Base-by-base conservation (phyloP, 92 coral and sea anemone species). In the Parazoanthus swiftii region DNA sequence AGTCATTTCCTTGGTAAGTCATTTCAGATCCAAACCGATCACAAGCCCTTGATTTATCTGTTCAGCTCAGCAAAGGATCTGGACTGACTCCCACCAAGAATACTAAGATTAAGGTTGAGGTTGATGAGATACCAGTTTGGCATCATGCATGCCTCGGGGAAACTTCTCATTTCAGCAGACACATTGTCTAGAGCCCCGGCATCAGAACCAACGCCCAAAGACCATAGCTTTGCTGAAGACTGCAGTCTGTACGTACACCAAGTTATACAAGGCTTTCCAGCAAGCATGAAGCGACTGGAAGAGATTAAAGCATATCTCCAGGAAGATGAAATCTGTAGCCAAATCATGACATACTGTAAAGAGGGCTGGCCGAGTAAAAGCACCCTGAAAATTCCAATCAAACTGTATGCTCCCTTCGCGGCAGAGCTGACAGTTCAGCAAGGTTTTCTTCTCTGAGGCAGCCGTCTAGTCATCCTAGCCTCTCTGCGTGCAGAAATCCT, bases 271-370 rank as follows among this genome's bases (percentile, higher is more conserved):
- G 79, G 59, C 51, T 59, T 86, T 18, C 89, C 89, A n/a, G 89
- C 89, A 50, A 86, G 76, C 29, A 77, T 46, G 73, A 76, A 44
- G 78, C 84, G 89, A 56, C 65, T 86, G 70, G 77, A 86, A 58
- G 89, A 86, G 74, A 86, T 86, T 76, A 63, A 73, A 18, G 78
- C 76, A 37, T 85, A 86, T 63, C 89, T 86, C n/a, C 74, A 86
- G 67, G 89, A 77, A 77, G 89, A 86, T 46, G 82, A 86, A 77
- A 56, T 86, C 72, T 86, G 89, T 74, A 76, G 79, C 59, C 89
- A 86, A 26, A 76, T 86, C 54, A 44, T 74, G 42, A 74, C 74
- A 8, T 43, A 86, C 75, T 43, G 74, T 25, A 82, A 20, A 58
- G 89, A 86, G 46, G 89, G 89, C 11, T 86, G 89, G 90, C 90